A percentile compares a stretch with the other conserved stretches of the same genome.
These are phyloP conservation scores for Ceyx erithaca DNA, from an alignment of 2,797 vertebrate genomes.

Conservation along the genomic window DNA sequence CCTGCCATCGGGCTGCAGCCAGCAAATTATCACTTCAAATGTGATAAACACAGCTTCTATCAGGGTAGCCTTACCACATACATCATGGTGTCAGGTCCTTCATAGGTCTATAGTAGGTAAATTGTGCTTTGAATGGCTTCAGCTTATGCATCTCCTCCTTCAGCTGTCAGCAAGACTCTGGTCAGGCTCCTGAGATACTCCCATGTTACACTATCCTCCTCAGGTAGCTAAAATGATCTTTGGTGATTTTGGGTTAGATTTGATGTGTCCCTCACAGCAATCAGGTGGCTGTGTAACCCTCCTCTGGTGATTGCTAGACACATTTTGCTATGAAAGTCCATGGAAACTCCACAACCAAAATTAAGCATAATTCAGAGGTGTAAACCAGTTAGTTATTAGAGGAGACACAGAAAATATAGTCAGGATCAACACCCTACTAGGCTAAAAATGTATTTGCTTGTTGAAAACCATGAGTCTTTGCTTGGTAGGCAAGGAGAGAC, in stretches of 20 bases:
- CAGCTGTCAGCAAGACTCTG: not conserved
- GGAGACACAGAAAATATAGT: not conserved
- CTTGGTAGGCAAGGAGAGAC: not conserved
- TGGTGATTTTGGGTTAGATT: not conserved
- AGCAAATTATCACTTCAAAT: not conserved
- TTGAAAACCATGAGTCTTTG: not conserved
- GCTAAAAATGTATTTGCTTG: not conserved
- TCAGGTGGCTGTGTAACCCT: not conserved
- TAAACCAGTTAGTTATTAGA: not conserved
- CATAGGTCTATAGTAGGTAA: too few species aligned
- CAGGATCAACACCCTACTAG: not conserved
- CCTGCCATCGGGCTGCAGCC: not conserved
- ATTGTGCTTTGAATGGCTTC: not conserved
- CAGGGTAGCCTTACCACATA: not conserved
- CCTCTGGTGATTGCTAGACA: not conserved
- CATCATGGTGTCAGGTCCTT: not conserved
- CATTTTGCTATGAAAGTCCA: not conserved
- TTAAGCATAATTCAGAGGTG: not conserved
- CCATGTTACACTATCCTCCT: not conserved
- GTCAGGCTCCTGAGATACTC: not conserved
- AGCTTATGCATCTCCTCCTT: not conserved
- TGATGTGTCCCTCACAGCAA: not conserved
- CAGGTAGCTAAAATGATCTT: not conserved
- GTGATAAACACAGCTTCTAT: rapidly evolving
- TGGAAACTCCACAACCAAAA: not conserved